These are phyloP conservation scores for Ridgeia piscesae DNA, from an alignment of 1,140 invertebrate species.

Conservation along the genomic window DNA sequence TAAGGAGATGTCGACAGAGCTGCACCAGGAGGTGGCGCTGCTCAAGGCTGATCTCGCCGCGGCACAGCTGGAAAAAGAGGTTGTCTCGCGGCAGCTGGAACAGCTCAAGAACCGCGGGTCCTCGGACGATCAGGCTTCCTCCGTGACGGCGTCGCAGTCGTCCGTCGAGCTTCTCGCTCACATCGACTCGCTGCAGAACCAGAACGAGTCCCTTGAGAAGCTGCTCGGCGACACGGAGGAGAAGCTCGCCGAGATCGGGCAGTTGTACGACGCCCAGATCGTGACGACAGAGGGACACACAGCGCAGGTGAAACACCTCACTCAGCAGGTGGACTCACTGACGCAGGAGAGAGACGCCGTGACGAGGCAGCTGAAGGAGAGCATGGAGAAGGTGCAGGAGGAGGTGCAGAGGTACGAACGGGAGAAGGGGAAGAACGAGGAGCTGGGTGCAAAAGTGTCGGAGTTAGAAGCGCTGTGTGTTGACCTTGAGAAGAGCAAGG, in stretches of 20 bases:
- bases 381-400: slow-evolving; percentile 31
- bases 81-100: not conserved
- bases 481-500: not conserved
- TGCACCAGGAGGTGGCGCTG: not conserved
- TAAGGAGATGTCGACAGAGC: slow-evolving; percentile 23
- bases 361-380: slow-evolving; percentile 32
- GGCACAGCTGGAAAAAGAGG: not conserved
- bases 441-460: not conserved
- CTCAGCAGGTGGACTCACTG: slow-evolving; percentile 27
- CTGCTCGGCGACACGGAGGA: not conserved
- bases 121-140: not conserved
- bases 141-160: not conserved
- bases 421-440: slow-evolving; percentile 33
- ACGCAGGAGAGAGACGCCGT: slow-evolving; percentile 31
- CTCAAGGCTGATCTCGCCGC: not conserved
- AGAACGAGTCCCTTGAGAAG: not conserved
- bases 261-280: not conserved
- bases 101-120: not conserved
- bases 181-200: not conserved
- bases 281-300: not conserved
- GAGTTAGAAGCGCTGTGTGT: not conserved
- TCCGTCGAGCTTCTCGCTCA: not conserved
- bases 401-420: slow-evolving; percentile 39
- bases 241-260: slow-evolving; percentile 21
- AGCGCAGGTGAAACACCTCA: not conserved